phyloP scores from a whole-genome alignment of 2,888 invertebrate genomes.

The Drosophila rellima region DNA sequence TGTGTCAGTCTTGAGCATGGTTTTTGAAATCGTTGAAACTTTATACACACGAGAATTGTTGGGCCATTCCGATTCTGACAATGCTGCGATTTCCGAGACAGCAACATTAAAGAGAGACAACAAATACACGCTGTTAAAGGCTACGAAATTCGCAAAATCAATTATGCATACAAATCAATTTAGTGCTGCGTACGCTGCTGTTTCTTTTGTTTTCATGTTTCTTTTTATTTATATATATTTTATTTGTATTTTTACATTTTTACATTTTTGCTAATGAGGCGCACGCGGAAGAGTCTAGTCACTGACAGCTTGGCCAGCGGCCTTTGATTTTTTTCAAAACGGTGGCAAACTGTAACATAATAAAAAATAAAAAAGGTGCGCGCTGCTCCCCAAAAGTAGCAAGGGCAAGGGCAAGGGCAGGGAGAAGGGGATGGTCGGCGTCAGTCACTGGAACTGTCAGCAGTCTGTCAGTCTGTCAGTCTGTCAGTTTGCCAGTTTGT shows the following conservation, averaged over 20 bases:
- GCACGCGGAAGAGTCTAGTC: constrained; percentile 43
- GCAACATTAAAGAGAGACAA: constrained; percentile 10
- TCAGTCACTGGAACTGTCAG: constrained; percentile 51
- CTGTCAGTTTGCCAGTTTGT: constrained; percentile 3
- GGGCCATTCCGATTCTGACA: constrained; percentile 49
- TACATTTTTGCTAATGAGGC: constrained; percentile 35
- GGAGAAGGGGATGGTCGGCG: background rate
- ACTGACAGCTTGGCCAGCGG: constrained; percentile 24
- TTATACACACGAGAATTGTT: background rate
- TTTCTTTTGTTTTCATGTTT: constrained; percentile 27
- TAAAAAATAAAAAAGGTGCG: constrained; percentile 33
- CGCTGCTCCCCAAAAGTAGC: constrained; percentile 33
- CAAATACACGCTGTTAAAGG: constrained; percentile 59
- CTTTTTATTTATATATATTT: constrained; percentile 21
- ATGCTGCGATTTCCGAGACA: constrained; percentile 34
- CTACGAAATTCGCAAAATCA: constrained; percentile 63
- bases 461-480: constrained; percentile 24
- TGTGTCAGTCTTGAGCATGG: constrained; percentile 2
- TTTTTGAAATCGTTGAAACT: background rate
- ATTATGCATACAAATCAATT: constrained; percentile 77
- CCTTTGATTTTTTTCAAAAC: constrained; percentile 40
- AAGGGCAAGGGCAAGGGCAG: constrained; percentile 33
- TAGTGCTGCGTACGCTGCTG: constrained; percentile 55
- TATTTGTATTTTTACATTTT: constrained; percentile 16
- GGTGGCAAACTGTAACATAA: constrained; percentile 48